Percentiles rank a stretch among this genome's conserved stretches.
These are phyloP conservation scores for Orchesella flavescens DNA, from an alignment of 2,888 invertebrate species.

Conservation along the genomic window DNA sequence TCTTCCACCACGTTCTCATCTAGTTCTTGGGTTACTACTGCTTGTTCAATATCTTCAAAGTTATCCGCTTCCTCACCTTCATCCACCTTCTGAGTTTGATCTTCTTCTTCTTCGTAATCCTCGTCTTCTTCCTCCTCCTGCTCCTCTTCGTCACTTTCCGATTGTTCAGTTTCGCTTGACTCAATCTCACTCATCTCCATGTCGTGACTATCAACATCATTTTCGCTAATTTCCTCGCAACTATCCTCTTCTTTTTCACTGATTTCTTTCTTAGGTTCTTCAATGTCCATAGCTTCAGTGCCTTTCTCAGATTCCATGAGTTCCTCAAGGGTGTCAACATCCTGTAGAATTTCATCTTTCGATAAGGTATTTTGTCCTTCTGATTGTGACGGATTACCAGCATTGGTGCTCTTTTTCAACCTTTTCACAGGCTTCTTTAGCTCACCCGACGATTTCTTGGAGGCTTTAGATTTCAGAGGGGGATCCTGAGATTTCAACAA, in stretches of 20 bases:
- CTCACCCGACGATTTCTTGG: too few species aligned
- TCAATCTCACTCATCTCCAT: constrained; percentile 58
- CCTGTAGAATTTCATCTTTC: constrained; percentile 13
- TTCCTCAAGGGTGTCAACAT: background rate
- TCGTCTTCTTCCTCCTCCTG: constrained; percentile 33
- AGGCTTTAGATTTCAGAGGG: too few species aligned
- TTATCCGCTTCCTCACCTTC: too few species aligned
- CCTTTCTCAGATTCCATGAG: constrained; percentile 4
- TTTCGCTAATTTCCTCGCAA: constrained; percentile 30
- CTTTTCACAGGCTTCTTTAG: constrained; percentile 38
- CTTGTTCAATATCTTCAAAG: too few species aligned
- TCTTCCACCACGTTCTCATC: constrained; percentile 55
- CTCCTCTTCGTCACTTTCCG: constrained; percentile 49
- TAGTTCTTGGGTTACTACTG: constrained; percentile 46
- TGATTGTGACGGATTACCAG: background rate
- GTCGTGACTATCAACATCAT: constrained; percentile 50
- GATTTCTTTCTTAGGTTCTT: constrained; percentile 42
- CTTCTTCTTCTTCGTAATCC: too few species aligned
- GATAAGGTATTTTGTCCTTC: constrained; percentile 20
- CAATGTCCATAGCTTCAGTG: constrained; percentile 16
- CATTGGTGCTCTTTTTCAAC: constrained; percentile 26
- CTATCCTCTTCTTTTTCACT: constrained; percentile 40
- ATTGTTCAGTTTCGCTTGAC: too few species aligned
- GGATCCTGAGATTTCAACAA: too few species aligned
- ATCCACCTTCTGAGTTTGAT: background rate